A percentile compares a stretch with the other conserved stretches of the same genome.
phyloP scores from a whole-genome alignment of 1,140 invertebrate genomes.

The Batillaria attramentaria region DNA sequence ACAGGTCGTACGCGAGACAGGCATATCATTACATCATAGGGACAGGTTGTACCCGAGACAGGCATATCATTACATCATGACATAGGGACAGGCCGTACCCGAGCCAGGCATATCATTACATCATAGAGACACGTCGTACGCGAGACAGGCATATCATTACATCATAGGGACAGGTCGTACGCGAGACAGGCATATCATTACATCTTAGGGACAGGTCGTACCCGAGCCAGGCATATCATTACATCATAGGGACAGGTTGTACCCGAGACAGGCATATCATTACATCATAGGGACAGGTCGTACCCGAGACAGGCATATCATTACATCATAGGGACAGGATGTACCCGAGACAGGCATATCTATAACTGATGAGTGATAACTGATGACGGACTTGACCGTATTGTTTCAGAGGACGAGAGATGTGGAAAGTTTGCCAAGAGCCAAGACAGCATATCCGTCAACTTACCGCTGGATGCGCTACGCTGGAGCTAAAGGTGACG shows the following conservation, averaged over 20 bases:
- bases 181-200: not conserved
- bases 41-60: too few relatives aligned
- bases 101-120: too few relatives aligned
- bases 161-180: too few relatives aligned
- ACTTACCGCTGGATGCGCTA: slow-evolving; percentile 47
- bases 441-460: slow-evolving; percentile 44
- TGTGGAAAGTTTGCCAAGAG: not conserved
- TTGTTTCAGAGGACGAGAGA: not conserved
- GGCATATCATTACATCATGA: too few relatives aligned
- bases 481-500: slow-evolving; percentile 44
- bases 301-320: not conserved
- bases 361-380: not conserved
- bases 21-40: too few relatives aligned
- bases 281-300: not conserved
- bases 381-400: not conserved
- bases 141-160: too few relatives aligned
- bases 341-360: not conserved
- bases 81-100: too few relatives aligned
- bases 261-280: not conserved
- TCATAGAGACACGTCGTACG: too few relatives aligned
- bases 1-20: too few relatives aligned
- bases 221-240: not conserved
- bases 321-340: not conserved
- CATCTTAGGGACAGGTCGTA: not conserved
- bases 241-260: not conserved